Conservation (phyloP, 2,888 invertebrate species). For the Cephus rjabovi region DNA sequence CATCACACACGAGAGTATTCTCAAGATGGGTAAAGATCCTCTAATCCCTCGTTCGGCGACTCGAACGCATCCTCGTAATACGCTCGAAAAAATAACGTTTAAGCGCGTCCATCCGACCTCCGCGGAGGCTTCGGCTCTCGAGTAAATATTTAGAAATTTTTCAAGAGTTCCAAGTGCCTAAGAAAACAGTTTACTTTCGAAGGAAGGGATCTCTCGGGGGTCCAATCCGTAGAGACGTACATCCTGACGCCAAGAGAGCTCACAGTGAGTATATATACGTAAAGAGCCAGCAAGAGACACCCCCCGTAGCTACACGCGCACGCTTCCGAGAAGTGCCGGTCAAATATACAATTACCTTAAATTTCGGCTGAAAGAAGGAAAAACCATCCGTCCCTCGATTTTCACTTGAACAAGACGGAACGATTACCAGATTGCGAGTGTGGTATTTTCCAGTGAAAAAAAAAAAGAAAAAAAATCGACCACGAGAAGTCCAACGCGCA, state of each 20-base stretch:
- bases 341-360: constrained; percentile 1
- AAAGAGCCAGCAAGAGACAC: neutral
- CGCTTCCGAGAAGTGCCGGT: neutral
- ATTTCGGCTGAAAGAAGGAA: neutral
- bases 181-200: constrained; percentile 60
- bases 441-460: neutral
- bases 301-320: neutral
- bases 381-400: neutral
- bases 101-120: constrained; percentile 39
- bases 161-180: constrained; percentile 59
- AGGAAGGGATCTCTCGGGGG: constrained; percentile 31
- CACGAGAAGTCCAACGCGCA: neutral
- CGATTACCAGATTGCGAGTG: neutral
- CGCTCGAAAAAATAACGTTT: constrained; percentile 48
- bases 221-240: constrained; percentile 9
- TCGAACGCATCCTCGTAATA: constrained; percentile 39
- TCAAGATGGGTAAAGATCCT: constrained; percentile 32
- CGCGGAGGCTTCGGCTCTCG: constrained; percentile 33
- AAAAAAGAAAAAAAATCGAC: neutral
- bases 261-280: neutral
- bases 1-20: neutral
- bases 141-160: constrained; percentile 65
- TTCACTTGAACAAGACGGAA: neutral
- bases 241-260: neutral
- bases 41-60: constrained; percentile 53